Base-by-base conservation (phyloP, 1,140 invertebrate genomes). In the Cardiocondyla obscurior region DNA sequence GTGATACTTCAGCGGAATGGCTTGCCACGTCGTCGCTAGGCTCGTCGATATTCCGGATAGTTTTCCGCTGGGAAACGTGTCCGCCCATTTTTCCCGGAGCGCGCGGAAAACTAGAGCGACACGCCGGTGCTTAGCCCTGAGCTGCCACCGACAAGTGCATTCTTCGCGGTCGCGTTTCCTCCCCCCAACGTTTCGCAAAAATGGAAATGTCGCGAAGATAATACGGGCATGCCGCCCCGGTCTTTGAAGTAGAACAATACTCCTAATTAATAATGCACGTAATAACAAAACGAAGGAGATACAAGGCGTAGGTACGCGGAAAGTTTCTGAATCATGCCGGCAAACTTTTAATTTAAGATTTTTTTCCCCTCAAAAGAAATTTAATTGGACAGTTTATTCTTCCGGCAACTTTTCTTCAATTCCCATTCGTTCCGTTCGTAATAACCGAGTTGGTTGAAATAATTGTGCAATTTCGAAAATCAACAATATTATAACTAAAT, bases 31-130 rank as follows among this genome's bases (percentile, higher is more conserved):
- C 82, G 74, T 83, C 74, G 72, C 73, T 79, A 67, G 82, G 73
- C 82, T 83, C 74, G 82, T 83, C 82, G 62, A 83, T 83, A 83
- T 83, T 83, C 81, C 19, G 44, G 58, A 64, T 74, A 82, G 70
- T 82, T 82, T 77, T 57, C 72, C 81, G n/a, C 22, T 33, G 81
- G 69, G 81, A 82, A 82, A 60, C 16, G 72, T 70, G 69, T 60
- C 22, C 30, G 30, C 70, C 57, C 70, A 74, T 82, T 82, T 76
- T 82, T 82, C 81, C 22, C 42, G 55, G 10, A 42, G 36, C 33
- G 46, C 33, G 6, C 22, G 36, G 74, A 69, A 79, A 79, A 42
- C 33, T 79, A 25, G 22, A 79, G 28, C 62, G 74, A 55, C 62
- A 53, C 62, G 64, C 58, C 51, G 72, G 42, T 60, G 62, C 46